These are phyloP conservation scores for Batillaria attramentaria DNA, from an alignment of 1,140 invertebrate species.

Conservation along the genomic window DNA sequence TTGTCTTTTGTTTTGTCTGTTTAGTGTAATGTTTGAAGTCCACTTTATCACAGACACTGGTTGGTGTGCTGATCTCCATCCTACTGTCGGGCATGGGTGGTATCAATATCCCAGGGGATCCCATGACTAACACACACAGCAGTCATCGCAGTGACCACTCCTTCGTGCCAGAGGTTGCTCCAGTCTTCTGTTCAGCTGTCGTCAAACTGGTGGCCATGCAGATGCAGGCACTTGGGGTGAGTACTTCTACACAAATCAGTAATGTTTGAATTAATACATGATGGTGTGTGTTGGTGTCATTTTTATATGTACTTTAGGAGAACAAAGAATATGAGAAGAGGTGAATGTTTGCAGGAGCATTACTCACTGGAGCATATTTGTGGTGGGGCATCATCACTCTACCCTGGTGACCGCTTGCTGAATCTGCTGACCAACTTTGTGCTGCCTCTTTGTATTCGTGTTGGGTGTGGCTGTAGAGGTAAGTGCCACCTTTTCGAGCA, in stretches of 20 bases:
- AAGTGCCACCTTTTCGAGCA: too few relatives aligned
- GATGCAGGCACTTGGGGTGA: slow-evolving; percentile 89
- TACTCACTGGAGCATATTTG: slow-evolving; percentile 96
- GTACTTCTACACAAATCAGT: not conserved
- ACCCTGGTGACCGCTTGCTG: slow-evolving; percentile 92
- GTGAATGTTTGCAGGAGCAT: slow-evolving; percentile 79
- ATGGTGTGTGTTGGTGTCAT: too few relatives aligned
- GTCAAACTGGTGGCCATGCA: slow-evolving; percentile 94
- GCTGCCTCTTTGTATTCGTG: slow-evolving; percentile 93
- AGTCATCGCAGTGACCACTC: slow-evolving; percentile 73
- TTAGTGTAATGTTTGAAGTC: too few relatives aligned
- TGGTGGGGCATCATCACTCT: slow-evolving; percentile 88
- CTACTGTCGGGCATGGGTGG: slow-evolving; percentile 77
- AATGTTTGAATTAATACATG: not conserved
- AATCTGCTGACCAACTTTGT: slow-evolving; percentile 96
- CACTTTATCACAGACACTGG: slow-evolving; percentile 82
- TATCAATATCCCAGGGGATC: slow-evolving; percentile 59
- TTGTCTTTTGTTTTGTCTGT: too few relatives aligned
- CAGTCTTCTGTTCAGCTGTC: slow-evolving; percentile 96
- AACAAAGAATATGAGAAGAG: too few relatives aligned
- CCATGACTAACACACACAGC: slow-evolving; percentile 51
- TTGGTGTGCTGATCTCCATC: slow-evolving; percentile 74
- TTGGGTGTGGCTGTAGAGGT: slow-evolving; percentile 94
- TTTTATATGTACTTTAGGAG: too few relatives aligned
- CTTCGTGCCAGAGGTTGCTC: slow-evolving; percentile 89